A percentile compares a stretch with the other conserved stretches of the same genome.
Evolutionary conservation across 2,113 vertebrate species (phyloP).

Genomic region (Okapia johnstoni): DNA sequence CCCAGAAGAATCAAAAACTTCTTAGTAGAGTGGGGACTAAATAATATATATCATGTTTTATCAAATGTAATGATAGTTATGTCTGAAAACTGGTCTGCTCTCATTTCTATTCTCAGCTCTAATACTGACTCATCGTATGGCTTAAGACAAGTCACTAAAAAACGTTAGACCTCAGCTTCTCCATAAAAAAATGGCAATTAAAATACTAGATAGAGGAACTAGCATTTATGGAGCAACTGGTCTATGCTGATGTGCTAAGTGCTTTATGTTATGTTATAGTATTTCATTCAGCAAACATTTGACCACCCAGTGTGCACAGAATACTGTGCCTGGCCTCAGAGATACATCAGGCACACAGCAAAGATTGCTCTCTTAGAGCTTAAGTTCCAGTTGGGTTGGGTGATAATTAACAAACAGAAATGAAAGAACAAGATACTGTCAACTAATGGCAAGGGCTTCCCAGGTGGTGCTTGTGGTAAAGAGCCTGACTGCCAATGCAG

Average conservation of each 20-base stretch:
- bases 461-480: neutral
- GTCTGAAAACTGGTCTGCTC: neutral
- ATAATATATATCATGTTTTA: neutral
- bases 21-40: neutral
- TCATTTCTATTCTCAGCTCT: slow-evolving; percentile 44
- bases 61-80: neutral
- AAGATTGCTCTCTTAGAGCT: neutral
- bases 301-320: neutral
- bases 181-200: slow-evolving; percentile 40
- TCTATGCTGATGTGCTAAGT: neutral
- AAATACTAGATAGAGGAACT: slow-evolving; percentile 54
- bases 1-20: neutral
- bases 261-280: neutral
- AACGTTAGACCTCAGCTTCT: slow-evolving; percentile 46
- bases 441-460: neutral
- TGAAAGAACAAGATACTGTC: neutral
- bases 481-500: neutral
- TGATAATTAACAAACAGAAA: neutral
- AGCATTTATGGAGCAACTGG: slow-evolving; percentile 41
- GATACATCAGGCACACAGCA: neutral
- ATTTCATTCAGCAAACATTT: slow-evolving; percentile 29
- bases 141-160: slow-evolving; percentile 37
- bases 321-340: neutral
- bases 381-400: neutral
- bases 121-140: slow-evolving; percentile 22